phyloP scores from a whole-genome alignment of 1,140 invertebrate genomes.

The Meteorus sp. region DNA sequence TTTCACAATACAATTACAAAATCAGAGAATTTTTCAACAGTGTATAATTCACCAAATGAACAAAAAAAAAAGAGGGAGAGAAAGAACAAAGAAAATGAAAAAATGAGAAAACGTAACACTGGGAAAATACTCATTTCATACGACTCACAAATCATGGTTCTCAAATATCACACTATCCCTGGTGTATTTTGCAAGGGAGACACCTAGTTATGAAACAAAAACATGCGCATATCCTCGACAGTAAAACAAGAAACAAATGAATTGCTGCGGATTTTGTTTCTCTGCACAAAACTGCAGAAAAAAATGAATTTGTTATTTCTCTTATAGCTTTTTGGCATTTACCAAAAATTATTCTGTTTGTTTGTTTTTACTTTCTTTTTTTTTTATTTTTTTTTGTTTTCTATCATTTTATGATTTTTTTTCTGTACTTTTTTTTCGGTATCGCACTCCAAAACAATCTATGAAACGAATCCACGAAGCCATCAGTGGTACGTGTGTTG shows the following conservation, averaged over 20 bases:
- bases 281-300: not conserved
- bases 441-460: no score
- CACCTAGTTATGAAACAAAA: constrained; percentile 14
- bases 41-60: not conserved
- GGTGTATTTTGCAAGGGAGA: constrained; percentile 2
- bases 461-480: no score
- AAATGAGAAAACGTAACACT: constrained; percentile 14
- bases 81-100: constrained; percentile 21
- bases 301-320: no score
- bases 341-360: no score
- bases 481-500: constrained; percentile 4
- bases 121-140: not conserved
- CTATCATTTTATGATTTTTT: constrained; percentile 13
- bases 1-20: no score
- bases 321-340: not conserved
- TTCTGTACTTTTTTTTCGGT: constrained; percentile 21
- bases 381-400: constrained; percentile 14
- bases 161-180: constrained; percentile 9
- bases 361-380: not conserved
- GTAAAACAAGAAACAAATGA: not conserved
- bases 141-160: constrained; percentile 5
- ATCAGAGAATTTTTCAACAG: not conserved
- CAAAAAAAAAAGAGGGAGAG: not conserved
- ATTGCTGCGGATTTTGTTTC: not conserved
- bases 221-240: constrained; percentile 7